Conservation (phyloP, 1,140 invertebrate species). For the Cyclargus thomasi region DNA sequence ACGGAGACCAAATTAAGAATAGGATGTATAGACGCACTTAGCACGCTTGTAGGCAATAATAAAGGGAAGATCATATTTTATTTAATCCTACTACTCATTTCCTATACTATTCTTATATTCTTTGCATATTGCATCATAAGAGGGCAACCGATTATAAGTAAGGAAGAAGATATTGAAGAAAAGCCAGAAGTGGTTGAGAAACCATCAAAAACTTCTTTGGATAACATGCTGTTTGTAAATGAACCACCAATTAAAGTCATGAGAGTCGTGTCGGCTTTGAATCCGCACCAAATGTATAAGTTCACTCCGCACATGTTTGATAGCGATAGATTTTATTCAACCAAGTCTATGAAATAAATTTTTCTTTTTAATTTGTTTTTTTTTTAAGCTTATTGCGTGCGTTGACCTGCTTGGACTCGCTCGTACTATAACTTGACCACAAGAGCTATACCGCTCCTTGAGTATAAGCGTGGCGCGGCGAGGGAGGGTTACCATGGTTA, state of each 20-base stretch:
- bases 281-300: constrained; percentile 49
- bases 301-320: constrained; percentile 39
- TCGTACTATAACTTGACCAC: no score
- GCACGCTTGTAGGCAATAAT: constrained; percentile 37
- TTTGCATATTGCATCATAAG: constrained; percentile 55
- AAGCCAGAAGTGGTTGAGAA: constrained; percentile 17
- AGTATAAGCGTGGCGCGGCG: no score
- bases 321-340: constrained; percentile 22
- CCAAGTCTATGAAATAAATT: background rate
- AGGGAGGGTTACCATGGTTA: no score
- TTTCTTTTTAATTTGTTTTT: background rate
- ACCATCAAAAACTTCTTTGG: constrained; percentile 34
- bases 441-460: no score
- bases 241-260: constrained; percentile 56
- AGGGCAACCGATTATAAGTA: constrained; percentile 42
- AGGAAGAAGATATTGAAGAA: constrained; percentile 18
- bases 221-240: constrained; percentile 52
- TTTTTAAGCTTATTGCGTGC: background rate
- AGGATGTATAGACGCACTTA: constrained; percentile 50
- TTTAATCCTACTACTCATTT: constrained; percentile 31
- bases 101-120: constrained; percentile 40
- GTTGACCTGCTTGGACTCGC: no score
- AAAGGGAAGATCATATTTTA: constrained; percentile 51
- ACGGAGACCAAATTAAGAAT: constrained; percentile 32
- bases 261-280: constrained; percentile 49